Evolutionary conservation across 1,140 invertebrate species (phyloP).

Genomic region (Drosophila arizonae): DNA sequence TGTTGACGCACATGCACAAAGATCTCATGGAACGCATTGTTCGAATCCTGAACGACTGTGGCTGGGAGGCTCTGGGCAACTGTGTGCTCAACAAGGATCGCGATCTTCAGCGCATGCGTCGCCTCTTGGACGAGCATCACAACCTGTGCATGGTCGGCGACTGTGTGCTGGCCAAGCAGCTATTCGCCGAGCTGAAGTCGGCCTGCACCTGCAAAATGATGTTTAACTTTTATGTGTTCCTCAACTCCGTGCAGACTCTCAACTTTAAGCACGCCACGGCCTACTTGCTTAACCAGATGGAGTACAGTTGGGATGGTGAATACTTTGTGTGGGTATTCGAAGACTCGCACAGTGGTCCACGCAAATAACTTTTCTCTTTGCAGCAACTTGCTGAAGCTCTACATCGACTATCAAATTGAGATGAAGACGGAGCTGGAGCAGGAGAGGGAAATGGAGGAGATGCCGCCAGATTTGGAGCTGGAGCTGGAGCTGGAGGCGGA

Average conservation of each 20-base stretch:
- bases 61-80: slow-evolving; percentile 20
- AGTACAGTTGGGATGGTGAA: slow-evolving; percentile 36
- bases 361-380: background rate
- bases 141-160: slow-evolving; percentile 37
- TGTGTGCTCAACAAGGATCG: slow-evolving; percentile 8
- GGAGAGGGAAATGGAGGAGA: too few species aligned
- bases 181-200: slow-evolving; percentile 42
- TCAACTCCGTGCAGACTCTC: slow-evolving; percentile 50
- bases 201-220: slow-evolving; percentile 21
- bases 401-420: slow-evolving; percentile 51
- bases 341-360: background rate
- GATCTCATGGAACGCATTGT: slow-evolving; percentile 60
- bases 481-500: slow-evolving; percentile 30
- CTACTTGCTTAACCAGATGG: slow-evolving; percentile 12
- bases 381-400: slow-evolving; percentile 49
- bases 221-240: slow-evolving; percentile 44
- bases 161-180: slow-evolving; percentile 40
- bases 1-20: slow-evolving; percentile 67
- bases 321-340: slow-evolving; percentile 54
- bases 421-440: slow-evolving; percentile 13
- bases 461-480: too few species aligned
- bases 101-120: slow-evolving; percentile 11
- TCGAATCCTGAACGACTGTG: slow-evolving; percentile 17
- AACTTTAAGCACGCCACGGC: slow-evolving; percentile 39
- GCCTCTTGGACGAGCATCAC: slow-evolving; percentile 49